These are phyloP conservation scores for Chironomus striatipennis DNA, from an alignment of 1,140 invertebrate species.

Conservation along the genomic window DNA sequence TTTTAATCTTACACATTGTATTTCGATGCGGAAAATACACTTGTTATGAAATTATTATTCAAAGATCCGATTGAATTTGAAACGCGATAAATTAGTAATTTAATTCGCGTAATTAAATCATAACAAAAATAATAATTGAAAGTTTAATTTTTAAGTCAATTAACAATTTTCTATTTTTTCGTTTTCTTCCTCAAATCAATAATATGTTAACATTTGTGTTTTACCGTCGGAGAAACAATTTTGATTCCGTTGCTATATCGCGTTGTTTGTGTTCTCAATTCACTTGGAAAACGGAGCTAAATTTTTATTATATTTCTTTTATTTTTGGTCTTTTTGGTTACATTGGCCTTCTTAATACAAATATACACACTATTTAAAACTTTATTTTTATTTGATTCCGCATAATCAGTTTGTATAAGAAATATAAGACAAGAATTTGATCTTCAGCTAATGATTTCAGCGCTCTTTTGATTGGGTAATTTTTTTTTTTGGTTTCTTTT, in stretches of 20 bases:
- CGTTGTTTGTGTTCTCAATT: neutral
- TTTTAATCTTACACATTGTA: neutral
- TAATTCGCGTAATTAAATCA: constrained; percentile 4
- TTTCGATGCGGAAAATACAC: constrained; percentile 10
- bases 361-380: neutral
- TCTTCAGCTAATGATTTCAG: too few relatives aligned
- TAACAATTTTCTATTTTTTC: neutral
- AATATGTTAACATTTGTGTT: neutral
- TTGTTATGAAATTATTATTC: constrained; percentile 3
- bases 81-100: neutral
- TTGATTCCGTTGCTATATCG: neutral
- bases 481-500: too few relatives aligned
- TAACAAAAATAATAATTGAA: neutral
- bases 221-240: neutral
- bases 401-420: neutral
- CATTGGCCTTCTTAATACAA: neutral
- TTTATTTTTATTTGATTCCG: constrained; percentile 8
- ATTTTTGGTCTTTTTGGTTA: neutral
- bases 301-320: neutral
- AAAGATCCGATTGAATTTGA: neutral
- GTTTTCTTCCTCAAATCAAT: neutral
- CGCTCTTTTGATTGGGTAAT: too few relatives aligned
- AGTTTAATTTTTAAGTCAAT: neutral
- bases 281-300: neutral
- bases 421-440: neutral